A percentile compares a stretch with the other conserved stretches of the same genome.
Conservation (phyloP, 2,113 vertebrate genomes). For the Spilogale gracilis region DNA sequence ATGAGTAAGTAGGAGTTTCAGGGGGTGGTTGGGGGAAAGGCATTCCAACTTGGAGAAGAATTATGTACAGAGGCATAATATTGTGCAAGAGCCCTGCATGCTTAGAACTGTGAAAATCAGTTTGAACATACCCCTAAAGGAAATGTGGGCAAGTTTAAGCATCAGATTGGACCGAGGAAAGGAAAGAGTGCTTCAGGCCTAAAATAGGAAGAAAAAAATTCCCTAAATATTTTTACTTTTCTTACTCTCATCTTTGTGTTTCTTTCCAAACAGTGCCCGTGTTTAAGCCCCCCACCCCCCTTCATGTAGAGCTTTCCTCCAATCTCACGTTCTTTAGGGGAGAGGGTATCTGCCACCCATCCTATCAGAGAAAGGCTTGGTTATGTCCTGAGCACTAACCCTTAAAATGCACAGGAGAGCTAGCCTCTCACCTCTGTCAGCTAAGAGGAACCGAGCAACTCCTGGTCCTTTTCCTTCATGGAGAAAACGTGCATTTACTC, state of each 20-base stretch:
- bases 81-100: neutral
- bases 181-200: neutral
- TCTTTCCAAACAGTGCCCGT: neutral
- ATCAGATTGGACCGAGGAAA: neutral
- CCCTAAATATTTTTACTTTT: slow-evolving; percentile 35
- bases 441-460: neutral
- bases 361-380: neutral
- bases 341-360: neutral
- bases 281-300: too few species aligned
- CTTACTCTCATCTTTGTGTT: neutral
- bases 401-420: neutral
- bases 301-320: neutral
- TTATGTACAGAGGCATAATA: neutral
- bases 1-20: neutral
- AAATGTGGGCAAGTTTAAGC: slow-evolving; percentile 12
- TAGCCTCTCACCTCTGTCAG: neutral
- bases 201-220: neutral
- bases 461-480: neutral
- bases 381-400: neutral
- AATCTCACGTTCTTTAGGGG: neutral
- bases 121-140: neutral
- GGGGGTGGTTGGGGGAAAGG: neutral
- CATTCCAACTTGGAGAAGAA: neutral
- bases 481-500: neutral
- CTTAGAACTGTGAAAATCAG: neutral